Conservation (phyloP, 1,140 invertebrate genomes). For the Ephestia elutella region DNA sequence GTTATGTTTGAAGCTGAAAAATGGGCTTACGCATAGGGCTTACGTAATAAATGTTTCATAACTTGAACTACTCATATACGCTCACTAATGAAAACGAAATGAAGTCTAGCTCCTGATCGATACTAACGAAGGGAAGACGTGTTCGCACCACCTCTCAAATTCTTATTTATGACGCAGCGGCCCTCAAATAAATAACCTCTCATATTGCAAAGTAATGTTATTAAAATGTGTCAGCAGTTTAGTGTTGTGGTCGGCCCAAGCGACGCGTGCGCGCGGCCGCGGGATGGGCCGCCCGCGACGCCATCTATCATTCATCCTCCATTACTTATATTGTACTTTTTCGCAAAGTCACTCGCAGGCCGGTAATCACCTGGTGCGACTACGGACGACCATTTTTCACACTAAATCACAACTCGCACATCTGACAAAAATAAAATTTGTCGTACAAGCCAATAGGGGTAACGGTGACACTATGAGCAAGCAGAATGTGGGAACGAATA, state of each 20-base stretch:
- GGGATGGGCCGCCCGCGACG: slow-evolving; percentile 39
- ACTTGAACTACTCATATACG: too few relatives aligned
- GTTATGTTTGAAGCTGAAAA: background rate
- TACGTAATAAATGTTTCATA: too few relatives aligned
- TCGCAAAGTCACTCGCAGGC: slow-evolving; percentile 71
- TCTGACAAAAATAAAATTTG: slow-evolving; percentile 74
- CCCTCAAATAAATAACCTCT: slow-evolving; percentile 69
- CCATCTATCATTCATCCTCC: slow-evolving; percentile 74
- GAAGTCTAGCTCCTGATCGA: slow-evolving; percentile 40
- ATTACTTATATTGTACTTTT: slow-evolving; percentile 75
- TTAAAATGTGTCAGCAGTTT: slow-evolving; percentile 74
- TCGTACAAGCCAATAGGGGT: slow-evolving; percentile 70
- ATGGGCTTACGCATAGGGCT: too few relatives aligned
- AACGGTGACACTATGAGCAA: slow-evolving; percentile 62
- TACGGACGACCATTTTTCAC: slow-evolving; percentile 70
- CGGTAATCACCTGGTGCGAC: slow-evolving; percentile 73
- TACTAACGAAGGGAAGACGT: slow-evolving; percentile 59
- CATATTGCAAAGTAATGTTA: slow-evolving; percentile 68
- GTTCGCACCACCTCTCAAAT: slow-evolving; percentile 59
- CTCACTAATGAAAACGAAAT: slow-evolving; percentile 53
- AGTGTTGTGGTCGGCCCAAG: slow-evolving; percentile 35
- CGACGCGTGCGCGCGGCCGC: slow-evolving; percentile 26
- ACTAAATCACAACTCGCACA: slow-evolving; percentile 71
- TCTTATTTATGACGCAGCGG: slow-evolving; percentile 64
- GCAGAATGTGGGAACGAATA: slow-evolving; percentile 41